Conservation (phyloP, 2,797 vertebrate species). For the Ceyx erithaca region DNA sequence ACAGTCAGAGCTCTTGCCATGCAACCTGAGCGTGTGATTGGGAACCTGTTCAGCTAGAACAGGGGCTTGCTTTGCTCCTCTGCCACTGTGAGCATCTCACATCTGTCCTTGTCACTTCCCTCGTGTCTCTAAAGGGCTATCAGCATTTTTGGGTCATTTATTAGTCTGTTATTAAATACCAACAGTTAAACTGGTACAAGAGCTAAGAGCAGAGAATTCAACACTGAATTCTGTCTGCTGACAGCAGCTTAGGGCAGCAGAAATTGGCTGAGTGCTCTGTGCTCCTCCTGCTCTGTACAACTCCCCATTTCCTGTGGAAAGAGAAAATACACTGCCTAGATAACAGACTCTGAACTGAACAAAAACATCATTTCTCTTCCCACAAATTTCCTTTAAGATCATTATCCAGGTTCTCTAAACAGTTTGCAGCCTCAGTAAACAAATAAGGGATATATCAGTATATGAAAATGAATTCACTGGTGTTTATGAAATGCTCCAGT, state of each 20-base stretch:
- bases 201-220: conserved; percentile 25
- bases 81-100: conserved; percentile 9
- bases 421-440: background rate
- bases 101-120: conserved; percentile 51
- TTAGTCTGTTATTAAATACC: background rate
- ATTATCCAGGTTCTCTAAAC: background rate
- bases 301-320: background rate
- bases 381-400: background rate
- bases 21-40: background rate
- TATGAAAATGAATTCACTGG: background rate
- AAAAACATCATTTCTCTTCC: background rate
- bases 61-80: conserved; percentile 76
- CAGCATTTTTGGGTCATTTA: conserved; percentile 57
- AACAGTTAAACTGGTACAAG: conserved; percentile 1
- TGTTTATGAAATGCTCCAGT: background rate
- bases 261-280: background rate
- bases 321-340: background rate
- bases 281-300: background rate
- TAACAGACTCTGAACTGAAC: background rate
- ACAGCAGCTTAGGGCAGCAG: background rate
- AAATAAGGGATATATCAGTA: background rate
- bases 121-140: background rate
- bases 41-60: conserved; percentile 29
- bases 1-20: background rate
- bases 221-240: background rate